Evolutionary conservation across 2,888 invertebrate species (phyloP).

Genomic region (Meliscaeva auricollis): DNA sequence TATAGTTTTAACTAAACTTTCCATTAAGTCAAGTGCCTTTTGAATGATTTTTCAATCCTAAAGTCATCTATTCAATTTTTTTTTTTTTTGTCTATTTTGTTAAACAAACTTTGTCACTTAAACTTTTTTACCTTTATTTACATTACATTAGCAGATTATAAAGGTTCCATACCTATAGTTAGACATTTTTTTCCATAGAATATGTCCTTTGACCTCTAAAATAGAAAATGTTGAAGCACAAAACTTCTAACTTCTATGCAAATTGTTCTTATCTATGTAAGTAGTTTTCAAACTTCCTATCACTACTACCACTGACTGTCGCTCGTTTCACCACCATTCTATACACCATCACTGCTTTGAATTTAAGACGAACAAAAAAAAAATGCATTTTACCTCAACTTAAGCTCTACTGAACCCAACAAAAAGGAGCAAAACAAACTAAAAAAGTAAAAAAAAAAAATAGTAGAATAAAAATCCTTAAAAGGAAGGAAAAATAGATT

Average conservation of each 20-base stretch:
- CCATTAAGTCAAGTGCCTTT: background rate
- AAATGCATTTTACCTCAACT: constrained; percentile 52
- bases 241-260: constrained; percentile 69
- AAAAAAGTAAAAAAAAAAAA: no score
- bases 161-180: constrained; percentile 6
- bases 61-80: background rate
- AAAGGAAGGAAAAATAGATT: constrained; percentile 28
- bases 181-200: constrained; percentile 26
- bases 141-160: constrained; percentile 66
- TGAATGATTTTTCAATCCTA: background rate
- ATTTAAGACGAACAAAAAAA: constrained; percentile 35
- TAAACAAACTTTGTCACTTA: constrained; percentile 40
- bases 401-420: constrained; percentile 31
- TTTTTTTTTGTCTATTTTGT: background rate
- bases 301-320: background rate
- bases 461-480: constrained; percentile 9
- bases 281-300: constrained; percentile 66
- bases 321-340: constrained; percentile 15
- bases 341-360: constrained; percentile 23
- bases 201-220: constrained; percentile 34
- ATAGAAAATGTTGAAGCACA: constrained; percentile 50
- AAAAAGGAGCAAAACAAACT: background rate
- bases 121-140: constrained; percentile 42
- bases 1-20: no score
- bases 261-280: constrained; percentile 67